Conservation (phyloP, 2,113 vertebrate genomes). For the Channa argus region DNA sequence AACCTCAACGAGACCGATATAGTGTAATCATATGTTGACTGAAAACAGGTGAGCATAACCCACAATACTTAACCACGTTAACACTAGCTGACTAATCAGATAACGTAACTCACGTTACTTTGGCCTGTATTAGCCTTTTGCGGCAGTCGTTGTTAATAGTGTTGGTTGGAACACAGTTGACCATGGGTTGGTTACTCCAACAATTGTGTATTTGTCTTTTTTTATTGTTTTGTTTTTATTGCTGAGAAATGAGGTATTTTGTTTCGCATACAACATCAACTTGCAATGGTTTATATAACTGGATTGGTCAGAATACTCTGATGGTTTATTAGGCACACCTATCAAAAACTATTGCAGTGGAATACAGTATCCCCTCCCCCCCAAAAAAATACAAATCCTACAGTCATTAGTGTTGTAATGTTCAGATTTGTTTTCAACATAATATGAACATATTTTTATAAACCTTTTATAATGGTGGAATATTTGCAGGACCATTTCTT, state of each 20-base stretch:
- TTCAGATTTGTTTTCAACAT: too few species aligned
- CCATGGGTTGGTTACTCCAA: not conserved
- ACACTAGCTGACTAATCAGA: not conserved
- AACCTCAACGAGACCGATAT: constrained; percentile 16
- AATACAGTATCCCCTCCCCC: too few species aligned
- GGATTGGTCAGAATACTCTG: too few species aligned
- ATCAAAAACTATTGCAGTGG: too few species aligned
- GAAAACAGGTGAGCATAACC: constrained; percentile 80
- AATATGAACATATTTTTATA: too few species aligned
- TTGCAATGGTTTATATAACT: not conserved
- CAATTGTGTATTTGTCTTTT: too few species aligned
- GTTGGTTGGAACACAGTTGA: not conserved
- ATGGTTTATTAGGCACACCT: too few species aligned
- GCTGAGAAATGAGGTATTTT: not conserved
- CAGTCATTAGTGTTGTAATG: too few species aligned
- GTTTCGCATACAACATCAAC: not conserved
- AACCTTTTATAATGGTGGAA: too few species aligned
- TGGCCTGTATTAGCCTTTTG: not conserved
- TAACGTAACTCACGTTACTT: not conserved
- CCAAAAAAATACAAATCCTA: too few species aligned
- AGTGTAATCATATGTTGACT: constrained; percentile 80
- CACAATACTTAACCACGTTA: not conserved
- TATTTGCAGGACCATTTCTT: too few species aligned
- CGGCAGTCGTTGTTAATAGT: not conserved
- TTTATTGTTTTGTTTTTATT: not conserved